Base-by-base conservation (phyloP, 2,888 invertebrate genomes). In the Drosophila limbata region DNA sequence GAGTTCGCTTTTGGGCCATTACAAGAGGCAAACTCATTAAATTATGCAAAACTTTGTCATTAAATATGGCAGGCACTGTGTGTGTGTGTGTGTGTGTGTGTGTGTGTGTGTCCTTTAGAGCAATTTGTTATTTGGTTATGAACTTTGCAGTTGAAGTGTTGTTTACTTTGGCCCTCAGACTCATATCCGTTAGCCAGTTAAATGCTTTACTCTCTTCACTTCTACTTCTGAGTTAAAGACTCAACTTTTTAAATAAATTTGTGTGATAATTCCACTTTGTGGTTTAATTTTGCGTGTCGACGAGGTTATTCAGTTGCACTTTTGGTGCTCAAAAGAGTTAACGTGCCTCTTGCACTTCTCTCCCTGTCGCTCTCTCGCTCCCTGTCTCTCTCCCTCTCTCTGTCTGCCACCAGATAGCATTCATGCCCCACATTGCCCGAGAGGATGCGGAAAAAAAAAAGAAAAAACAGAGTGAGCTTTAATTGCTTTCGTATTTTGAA, bases 31-130 rank as follows among this genome's bases (percentile, higher is more conserved):
- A 88, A 81, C 80, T 77, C 89, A 84, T 88, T 78, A 81, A 89
- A 90, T 87, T 88, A 81, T 87, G 83, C 69, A 85, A 89, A 87
- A 87, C 84, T 87, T 87, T 83, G 76, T 79, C 86, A 89, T 89
- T 85, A 89, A 87, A 87, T 78, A 77, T 83, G 81, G 72, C 72
- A 69, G 59, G 31, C 52, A 28, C 17, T 19, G 28, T 25, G n/a
- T 25, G 21, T 5, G 21, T 19, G 19, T 21, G 42, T 25, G 48
- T 37, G 48, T 50, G 42, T 64, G 35, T 60, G 52, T 35, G 28
- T 57, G 56, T 21, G 53, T 44, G n/a, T 52, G 17, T 64, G 71
- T 76, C 67, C 68, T 70, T 69, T 57, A 68, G 73, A 80, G 73
- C 69, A 72, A 86, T 83, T 83, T 75, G 67, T 77, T 84, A 83